Conservation (phyloP, 2,113 vertebrate genomes). For the Podiceps cristatus region DNA sequence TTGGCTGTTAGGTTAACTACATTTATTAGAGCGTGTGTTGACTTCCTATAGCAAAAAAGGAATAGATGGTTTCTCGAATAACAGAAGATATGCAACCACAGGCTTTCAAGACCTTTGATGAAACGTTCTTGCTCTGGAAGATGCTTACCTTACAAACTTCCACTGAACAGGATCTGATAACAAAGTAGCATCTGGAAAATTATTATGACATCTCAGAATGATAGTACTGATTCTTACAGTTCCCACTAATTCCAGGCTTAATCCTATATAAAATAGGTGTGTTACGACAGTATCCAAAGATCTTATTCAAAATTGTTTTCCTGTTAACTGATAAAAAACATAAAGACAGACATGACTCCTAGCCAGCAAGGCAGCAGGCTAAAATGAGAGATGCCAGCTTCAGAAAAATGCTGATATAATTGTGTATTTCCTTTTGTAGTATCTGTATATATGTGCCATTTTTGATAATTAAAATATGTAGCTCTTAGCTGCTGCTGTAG, state of each 20-base stretch:
- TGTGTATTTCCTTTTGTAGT: neutral
- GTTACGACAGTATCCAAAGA: neutral
- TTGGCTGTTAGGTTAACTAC: neutral
- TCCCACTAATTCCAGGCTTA: neutral
- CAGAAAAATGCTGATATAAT: neutral
- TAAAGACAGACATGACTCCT: neutral
- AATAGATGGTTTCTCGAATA: neutral
- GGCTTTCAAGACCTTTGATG: neutral
- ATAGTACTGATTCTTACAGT: neutral
- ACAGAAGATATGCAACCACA: neutral
- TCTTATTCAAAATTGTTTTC: neutral
- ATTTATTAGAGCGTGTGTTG: neutral
- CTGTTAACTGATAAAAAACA: neutral
- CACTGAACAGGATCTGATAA: neutral
- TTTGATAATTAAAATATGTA: neutral
- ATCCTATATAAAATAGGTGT: neutral
- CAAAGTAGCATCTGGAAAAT: neutral
- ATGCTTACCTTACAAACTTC: neutral
- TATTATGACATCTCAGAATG: neutral
- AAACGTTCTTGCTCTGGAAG: neutral
- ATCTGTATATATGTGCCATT: neutral
- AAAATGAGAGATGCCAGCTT: neutral
- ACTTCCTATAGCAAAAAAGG: neutral
- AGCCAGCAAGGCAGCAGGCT: neutral
- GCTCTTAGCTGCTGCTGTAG: neutral